Evolutionary conservation across 2,888 invertebrate species (phyloP), one percentile per base, ranked within the genome.

Genomic region (Cyclophora albipunctata): DNA sequence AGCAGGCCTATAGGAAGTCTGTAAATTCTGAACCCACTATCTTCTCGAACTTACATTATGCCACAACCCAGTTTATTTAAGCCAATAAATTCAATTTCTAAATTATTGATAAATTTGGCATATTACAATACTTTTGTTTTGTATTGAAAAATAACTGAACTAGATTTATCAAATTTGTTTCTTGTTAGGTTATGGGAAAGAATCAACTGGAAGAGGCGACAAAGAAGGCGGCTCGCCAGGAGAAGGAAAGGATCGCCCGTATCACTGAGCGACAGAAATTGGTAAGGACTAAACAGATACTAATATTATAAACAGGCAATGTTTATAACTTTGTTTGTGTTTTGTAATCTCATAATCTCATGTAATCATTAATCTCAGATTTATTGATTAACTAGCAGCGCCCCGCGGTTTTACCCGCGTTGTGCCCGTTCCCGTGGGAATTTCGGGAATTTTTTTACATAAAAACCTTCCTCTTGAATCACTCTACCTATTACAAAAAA

Each of bases 191-290:
- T 6, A 88, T 87, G 88, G 81, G 88, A 45, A 88, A 87, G 60
- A 92, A 92, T 63, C 92, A 94, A 64, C 82, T 96, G 48, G 92
- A 94, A 52, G 93, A 94, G 62, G 92, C 93, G 45, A 99, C 99
- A 0, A 95, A 95, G 74, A 92, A 92, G 71, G 99, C 99, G 0
- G 96, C 96, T 42, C 93, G 94, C 56, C 94, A 95, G 57, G 99
- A 99, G 76, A 94, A 94, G 63, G 96, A 97, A 67, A 91, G 99
- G 40, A 92, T 95, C 46, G 94, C 93, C 63, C 92, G 99, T 71
- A 95, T 99, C 51, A 90, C 93, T 35, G 97, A 98, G 59, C 92
- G 96, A 60, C 98, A 98, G 78, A 94, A 94, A 84, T 73, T 93
- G 90, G 95, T 95, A 76, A 73, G 80, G 72, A 42, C 20, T 20